A percentile compares a stretch with the other conserved stretches of the same genome.
Evolutionary conservation across 35 echinoderm and acorn worm genomes (phyloP).

Genomic region (Patiria miniata): DNA sequence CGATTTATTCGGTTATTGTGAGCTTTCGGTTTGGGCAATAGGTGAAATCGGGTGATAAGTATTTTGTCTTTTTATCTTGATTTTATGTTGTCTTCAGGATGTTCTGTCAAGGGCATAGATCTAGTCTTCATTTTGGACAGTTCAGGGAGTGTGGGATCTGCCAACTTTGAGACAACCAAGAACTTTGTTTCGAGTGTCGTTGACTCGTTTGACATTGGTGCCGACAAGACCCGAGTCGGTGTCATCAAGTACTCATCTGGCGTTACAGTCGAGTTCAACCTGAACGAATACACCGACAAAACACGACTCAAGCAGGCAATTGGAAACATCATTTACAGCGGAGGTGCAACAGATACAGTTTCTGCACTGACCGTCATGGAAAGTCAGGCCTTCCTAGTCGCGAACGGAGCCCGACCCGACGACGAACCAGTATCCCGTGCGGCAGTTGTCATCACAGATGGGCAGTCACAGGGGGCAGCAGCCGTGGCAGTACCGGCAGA

Average conservation of each 20-base stretch:
- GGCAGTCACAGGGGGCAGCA: neutral
- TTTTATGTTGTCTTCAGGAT: neutral
- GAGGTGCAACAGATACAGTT: slow-evolving; percentile 7
- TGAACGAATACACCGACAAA: neutral
- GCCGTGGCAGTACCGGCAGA: slow-evolving; percentile 2
- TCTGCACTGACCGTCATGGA: neutral
- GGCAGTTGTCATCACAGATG: slow-evolving; percentile 19
- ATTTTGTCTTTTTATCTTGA: neutral
- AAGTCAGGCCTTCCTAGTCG: neutral
- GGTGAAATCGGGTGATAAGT: no score
- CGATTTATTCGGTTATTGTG: no score
- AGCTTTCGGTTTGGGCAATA: no score
- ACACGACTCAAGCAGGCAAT: neutral
- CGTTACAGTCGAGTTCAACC: neutral
- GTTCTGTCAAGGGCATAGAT: neutral
- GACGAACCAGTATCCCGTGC: neutral
- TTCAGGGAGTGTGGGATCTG: neutral
- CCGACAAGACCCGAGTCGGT: neutral
- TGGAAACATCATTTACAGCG: neutral
- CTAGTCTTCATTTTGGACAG: slow-evolving; percentile 14
- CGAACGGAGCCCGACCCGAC: neutral
- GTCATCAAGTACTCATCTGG: neutral
- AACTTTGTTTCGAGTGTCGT: neutral
- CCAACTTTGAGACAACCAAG: slow-evolving; percentile 5
- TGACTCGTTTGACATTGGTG: neutral